phyloP scores from a whole-genome alignment of 2,113 vertebrate genomes.

The Lipotes vexillifer region DNA sequence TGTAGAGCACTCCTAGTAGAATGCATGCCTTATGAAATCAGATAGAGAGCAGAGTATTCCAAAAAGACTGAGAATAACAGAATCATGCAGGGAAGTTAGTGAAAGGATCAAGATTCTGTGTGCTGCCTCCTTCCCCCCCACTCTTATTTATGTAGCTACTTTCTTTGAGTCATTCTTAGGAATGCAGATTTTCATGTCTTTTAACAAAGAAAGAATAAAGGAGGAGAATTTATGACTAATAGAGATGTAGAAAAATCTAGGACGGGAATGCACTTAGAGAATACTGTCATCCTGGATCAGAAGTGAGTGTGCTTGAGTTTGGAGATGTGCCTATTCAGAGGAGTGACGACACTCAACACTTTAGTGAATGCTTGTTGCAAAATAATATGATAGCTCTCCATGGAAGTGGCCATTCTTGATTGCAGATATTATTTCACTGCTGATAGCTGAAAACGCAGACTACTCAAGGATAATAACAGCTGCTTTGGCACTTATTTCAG shows the following conservation, averaged over 20 bases:
- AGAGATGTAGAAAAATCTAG: not conserved
- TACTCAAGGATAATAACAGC: not conserved
- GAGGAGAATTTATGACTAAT: not conserved
- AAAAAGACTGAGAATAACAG: not conserved
- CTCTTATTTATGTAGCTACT: not conserved
- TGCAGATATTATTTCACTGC: not conserved
- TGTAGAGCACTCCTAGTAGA: not conserved
- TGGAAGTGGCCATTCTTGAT: not conserved
- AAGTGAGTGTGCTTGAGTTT: not conserved
- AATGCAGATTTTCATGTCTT: not conserved
- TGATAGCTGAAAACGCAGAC: not conserved
- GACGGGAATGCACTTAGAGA: not conserved
- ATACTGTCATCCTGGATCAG: not conserved
- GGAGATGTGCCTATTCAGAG: not conserved
- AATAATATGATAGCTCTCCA: not conserved
- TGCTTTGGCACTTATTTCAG: not conserved
- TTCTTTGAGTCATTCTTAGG: not conserved
- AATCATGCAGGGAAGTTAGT: not conserved
- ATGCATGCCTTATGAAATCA: not conserved
- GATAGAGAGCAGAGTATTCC: not conserved
- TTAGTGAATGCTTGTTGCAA: not conserved
- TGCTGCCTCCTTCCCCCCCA: not conserved
- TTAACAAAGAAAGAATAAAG: not conserved
- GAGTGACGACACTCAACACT: not conserved
- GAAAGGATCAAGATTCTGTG: not conserved